These are phyloP conservation scores for Physocephala rufipes DNA, from an alignment of 2,888 invertebrate species.

Conservation along the genomic window DNA sequence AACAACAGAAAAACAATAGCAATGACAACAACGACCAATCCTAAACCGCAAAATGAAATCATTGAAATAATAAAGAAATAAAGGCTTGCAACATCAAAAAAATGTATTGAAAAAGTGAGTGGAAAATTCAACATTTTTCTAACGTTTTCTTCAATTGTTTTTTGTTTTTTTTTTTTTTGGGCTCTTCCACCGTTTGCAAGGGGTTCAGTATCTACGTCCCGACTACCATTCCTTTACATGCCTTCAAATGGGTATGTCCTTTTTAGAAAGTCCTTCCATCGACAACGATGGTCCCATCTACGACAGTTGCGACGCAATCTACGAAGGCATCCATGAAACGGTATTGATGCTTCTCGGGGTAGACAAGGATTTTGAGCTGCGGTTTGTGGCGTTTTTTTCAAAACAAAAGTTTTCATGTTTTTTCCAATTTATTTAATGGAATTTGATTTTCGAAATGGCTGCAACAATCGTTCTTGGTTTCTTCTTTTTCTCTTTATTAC, in stretches of 20 bases:
- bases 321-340: neutral
- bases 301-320: neutral
- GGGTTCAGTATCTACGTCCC: neutral
- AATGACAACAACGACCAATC: too few species aligned
- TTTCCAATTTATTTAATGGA: constrained; percentile 58
- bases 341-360: constrained; percentile 15
- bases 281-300: neutral
- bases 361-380: constrained; percentile 32
- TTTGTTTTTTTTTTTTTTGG: too few species aligned
- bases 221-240: neutral
- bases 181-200: neutral
- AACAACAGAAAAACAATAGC: constrained; percentile 3
- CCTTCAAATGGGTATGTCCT: too few species aligned
- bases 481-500: constrained; percentile 24
- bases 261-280: neutral
- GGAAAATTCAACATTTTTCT: constrained; percentile 26
- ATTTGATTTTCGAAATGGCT: constrained; percentile 57
- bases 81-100: constrained; percentile 18
- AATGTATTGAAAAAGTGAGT: constrained; percentile 25
- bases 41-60: neutral
- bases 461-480: constrained; percentile 45
- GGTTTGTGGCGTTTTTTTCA: constrained; percentile 46
- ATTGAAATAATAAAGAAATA: constrained; percentile 8
- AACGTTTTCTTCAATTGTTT: constrained; percentile 29
- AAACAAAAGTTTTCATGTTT: constrained; percentile 54